Evolutionary conservation across 1,140 invertebrate species (phyloP).

Genomic region (Octopus bimaculoides): DNA sequence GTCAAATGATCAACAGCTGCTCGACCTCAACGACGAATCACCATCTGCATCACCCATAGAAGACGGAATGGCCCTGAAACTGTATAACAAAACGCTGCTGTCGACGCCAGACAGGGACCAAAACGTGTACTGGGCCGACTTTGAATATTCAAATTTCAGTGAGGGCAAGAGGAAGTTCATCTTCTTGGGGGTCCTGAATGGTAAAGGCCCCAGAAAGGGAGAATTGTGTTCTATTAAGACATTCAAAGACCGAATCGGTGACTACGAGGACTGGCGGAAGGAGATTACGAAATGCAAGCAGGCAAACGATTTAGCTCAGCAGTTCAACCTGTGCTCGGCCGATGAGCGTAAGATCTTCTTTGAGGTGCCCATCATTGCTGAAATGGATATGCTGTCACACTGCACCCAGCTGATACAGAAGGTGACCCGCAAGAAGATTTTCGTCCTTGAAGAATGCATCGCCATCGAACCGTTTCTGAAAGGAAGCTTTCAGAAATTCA

Average conservation of each 20-base stretch:
- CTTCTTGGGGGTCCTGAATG: conserved; percentile 25
- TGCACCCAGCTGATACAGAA: conserved; percentile 14
- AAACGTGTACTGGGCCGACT: conserved; percentile 24
- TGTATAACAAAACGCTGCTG: conserved; percentile 25
- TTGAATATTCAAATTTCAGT: conserved; percentile 24
- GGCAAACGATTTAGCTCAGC: not conserved
- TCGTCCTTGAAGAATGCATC: conserved; percentile 18
- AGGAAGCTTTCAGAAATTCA: conserved; percentile 24
- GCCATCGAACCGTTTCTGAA: conserved; percentile 25
- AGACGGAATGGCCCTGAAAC: not conserved
- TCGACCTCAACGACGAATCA: too few species aligned
- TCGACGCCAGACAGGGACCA: conserved; percentile 16
- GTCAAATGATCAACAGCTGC: too few species aligned
- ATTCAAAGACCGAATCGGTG: conserved; percentile 20
- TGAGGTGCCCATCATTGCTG: conserved; percentile 19
- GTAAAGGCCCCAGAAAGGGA: conserved; percentile 24
- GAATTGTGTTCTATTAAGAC: conserved; percentile 27
- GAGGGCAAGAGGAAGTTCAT: conserved; percentile 20
- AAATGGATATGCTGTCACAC: conserved; percentile 26
- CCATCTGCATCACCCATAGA: not conserved
- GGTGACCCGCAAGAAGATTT: not conserved
- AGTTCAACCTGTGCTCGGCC: not conserved
- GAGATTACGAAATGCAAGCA: not conserved
- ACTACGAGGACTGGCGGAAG: not conserved
- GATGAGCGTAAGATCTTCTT: conserved; percentile 11